A percentile compares a stretch with the other conserved stretches of the same genome.
Conservation (phyloP, 2,113 vertebrate genomes). For the Cranoglanis bouderius region DNA sequence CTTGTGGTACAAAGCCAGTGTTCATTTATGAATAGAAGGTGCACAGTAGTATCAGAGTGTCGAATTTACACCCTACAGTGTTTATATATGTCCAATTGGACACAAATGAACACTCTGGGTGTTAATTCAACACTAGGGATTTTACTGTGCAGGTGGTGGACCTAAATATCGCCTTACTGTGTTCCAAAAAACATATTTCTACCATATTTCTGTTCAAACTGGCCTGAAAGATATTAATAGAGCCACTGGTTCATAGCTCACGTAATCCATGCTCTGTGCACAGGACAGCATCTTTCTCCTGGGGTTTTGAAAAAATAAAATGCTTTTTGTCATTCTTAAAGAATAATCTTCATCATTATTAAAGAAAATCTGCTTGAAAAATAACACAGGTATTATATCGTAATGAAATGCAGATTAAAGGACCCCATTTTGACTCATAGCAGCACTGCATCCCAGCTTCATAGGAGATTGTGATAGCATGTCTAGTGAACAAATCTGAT, state of each 20-base stretch:
- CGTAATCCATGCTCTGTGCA: background rate
- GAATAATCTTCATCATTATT: background rate
- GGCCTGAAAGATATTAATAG: background rate
- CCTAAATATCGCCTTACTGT: background rate
- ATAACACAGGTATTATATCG: too few species aligned
- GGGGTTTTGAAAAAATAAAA: background rate
- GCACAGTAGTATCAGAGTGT: too few species aligned
- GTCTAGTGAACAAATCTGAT: background rate
- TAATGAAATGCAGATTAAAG: background rate
- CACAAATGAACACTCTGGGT: too few species aligned
- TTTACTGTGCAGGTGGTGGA: too few species aligned
- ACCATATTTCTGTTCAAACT: too few species aligned
- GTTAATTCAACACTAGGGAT: too few species aligned
- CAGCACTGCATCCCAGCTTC: background rate
- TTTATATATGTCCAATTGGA: too few species aligned
- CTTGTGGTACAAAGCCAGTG: background rate
- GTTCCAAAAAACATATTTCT: too few species aligned
- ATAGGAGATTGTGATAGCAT: background rate
- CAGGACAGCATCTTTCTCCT: too few species aligned
- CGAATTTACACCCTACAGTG: too few species aligned
- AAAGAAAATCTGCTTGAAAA: background rate
- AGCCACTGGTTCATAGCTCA: background rate
- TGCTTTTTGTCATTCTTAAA: background rate
- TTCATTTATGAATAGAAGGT: background rate
- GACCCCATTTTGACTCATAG: too few species aligned